Percentiles rank a stretch among this genome's conserved stretches.
Evolutionary conservation across 2,797 vertebrate genomes (phyloP).

Genomic region (Champsocephalus esox): DNA sequence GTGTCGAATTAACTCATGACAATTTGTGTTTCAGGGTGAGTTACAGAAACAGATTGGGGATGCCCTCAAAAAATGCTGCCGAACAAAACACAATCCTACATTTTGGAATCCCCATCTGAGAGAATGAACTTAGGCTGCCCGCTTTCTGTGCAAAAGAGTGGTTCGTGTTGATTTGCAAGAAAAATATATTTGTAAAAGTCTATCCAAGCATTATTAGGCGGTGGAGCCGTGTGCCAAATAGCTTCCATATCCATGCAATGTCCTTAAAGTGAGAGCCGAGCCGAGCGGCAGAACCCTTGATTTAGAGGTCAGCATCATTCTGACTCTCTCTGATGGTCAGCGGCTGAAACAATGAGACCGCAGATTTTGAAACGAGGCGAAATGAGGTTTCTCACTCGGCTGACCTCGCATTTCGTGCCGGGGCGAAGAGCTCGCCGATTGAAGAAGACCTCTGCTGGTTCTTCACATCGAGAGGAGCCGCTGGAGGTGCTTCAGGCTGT

Average conservation of each 20-base stretch:
- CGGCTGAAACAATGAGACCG: background rate
- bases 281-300: background rate
- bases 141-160: background rate
- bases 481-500: background rate
- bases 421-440: conserved; percentile 4
- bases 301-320: background rate
- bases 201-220: background rate
- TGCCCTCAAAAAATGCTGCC: background rate
- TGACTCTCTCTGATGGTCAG: conserved; percentile 5
- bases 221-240: background rate
- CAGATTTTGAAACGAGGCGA: conserved; percentile 1
- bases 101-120: background rate
- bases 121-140: background rate
- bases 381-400: conserved; percentile 15
- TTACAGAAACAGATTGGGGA: conserved; percentile 1
- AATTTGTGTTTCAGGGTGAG: background rate
- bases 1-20: background rate
- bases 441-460: background rate
- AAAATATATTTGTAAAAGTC: background rate
- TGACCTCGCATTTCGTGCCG: background rate
- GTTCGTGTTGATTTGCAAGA: background rate
- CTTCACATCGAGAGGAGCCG: background rate
- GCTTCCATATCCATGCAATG: background rate
- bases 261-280: background rate
- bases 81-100: conserved; percentile 6